Conservation (phyloP, 2,113 vertebrate species). For the Syrrhaptes paradoxus region DNA sequence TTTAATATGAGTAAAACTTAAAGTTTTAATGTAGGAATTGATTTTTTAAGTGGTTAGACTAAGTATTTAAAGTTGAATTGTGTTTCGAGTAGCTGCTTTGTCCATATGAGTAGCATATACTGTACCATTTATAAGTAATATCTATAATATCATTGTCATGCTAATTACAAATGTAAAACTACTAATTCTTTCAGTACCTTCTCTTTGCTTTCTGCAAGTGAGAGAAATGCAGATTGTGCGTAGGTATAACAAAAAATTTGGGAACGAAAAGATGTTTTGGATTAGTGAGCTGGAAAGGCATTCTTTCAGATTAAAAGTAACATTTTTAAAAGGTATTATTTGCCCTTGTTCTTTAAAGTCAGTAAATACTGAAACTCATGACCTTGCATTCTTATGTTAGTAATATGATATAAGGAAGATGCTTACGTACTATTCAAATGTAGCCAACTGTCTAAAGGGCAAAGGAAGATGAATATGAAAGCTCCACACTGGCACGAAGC, state of each 20-base stretch:
- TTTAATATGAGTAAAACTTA: not conserved
- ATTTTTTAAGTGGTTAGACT: not conserved
- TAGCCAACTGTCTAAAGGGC: not conserved
- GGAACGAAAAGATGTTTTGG: not conserved
- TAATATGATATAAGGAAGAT: not conserved
- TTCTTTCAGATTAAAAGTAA: not conserved
- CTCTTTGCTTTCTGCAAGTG: not conserved
- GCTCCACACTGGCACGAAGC: not conserved
- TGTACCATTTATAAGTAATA: not conserved
- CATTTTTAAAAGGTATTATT: not conserved
- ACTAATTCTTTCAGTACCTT: not conserved
- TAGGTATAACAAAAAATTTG: not conserved
- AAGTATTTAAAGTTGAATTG: not conserved
- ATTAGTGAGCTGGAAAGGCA: not conserved
- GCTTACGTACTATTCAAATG: not conserved
- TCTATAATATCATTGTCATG: not conserved
- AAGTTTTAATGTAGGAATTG: not conserved
- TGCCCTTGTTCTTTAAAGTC: not conserved
- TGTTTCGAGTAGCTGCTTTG: not conserved
- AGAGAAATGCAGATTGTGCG: not conserved
- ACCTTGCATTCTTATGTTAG: not conserved
- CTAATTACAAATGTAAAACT: not conserved
- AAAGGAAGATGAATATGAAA: not conserved
- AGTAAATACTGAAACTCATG: not conserved
- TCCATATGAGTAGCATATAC: not conserved